Conservation (phyloP, 2,888 invertebrate species). For the Hydropsyche betteni region DNA sequence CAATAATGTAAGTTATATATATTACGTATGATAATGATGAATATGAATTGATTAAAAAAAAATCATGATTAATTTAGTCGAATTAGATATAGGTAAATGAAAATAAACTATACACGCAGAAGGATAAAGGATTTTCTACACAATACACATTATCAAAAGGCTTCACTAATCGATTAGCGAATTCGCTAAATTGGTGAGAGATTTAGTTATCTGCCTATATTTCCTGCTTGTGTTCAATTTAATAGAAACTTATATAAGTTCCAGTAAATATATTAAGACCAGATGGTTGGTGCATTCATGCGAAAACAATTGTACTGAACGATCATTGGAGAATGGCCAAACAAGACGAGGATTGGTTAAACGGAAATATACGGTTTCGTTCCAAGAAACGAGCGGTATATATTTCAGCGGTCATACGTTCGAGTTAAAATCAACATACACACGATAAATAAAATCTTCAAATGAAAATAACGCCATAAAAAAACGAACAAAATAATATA, state of each 20-base stretch:
- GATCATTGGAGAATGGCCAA: slow-evolving; percentile 39
- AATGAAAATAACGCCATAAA: background rate
- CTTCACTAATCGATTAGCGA: slow-evolving; percentile 6
- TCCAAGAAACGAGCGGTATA: slow-evolving; percentile 6
- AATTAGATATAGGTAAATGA: too few relatives aligned
- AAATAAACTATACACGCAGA: background rate
- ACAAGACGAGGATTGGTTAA: slow-evolving; percentile 32
- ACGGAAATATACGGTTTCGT: slow-evolving; percentile 27
- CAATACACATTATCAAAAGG: slow-evolving; percentile 14
- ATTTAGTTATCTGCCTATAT: background rate
- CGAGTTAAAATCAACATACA: slow-evolving; percentile 5
- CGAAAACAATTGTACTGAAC: slow-evolving; percentile 41
- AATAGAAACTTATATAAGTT: too few relatives aligned
- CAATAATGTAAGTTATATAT: too few relatives aligned
- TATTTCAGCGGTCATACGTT: background rate
- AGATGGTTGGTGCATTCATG: slow-evolving; percentile 39
- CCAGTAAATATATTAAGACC: slow-evolving; percentile 21
- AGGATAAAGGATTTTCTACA: slow-evolving; percentile 9
- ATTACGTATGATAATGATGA: too few relatives aligned
- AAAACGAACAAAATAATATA: slow-evolving; percentile 6
- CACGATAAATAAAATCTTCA: background rate
- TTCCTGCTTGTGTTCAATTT: too few relatives aligned
- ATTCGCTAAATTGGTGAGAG: slow-evolving; percentile 1
- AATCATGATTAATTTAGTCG: too few relatives aligned
- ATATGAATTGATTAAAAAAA: too few relatives aligned